A percentile compares a stretch with the other conserved stretches of the same genome.
phyloP scores from a whole-genome alignment of 2,797 vertebrate genomes.

The Hypotaenidia okinawae region DNA sequence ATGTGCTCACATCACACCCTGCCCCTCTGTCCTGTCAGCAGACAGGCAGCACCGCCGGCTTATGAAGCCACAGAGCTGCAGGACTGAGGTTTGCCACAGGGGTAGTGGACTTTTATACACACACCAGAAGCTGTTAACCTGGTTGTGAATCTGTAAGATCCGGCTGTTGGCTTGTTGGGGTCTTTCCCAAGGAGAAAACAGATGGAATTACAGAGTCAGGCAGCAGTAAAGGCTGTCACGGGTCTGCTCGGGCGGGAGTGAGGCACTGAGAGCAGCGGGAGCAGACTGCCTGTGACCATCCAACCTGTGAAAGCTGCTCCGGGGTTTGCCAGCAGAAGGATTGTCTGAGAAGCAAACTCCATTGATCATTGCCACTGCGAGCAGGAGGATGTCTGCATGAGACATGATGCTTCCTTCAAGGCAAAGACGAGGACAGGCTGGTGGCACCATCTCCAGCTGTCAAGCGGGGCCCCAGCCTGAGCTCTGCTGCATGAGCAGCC shows the following conservation, averaged over 20 bases:
- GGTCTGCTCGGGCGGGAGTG: not conserved
- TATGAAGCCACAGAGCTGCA: not conserved
- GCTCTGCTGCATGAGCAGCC: not conserved
- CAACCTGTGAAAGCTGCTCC: not conserved
- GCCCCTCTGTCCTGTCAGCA: not conserved
- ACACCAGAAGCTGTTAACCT: constrained; percentile 22
- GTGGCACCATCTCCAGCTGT: not conserved
- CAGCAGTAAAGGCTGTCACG: not conserved
- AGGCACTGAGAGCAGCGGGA: not conserved
- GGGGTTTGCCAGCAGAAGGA: rapidly evolving
- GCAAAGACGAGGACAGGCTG: rapidly evolving
- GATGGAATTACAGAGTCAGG: not conserved
- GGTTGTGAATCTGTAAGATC: constrained; percentile 36
- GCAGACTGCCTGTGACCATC: not conserved
- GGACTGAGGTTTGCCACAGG: not conserved
- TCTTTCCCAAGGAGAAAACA: constrained; percentile 2
- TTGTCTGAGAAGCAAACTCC: not conserved
- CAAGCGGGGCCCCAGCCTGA: not conserved
- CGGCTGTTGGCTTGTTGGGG: too few relatives aligned
- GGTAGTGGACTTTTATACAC: not conserved
- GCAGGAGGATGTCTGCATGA: not conserved
- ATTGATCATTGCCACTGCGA: not conserved
- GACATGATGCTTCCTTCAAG: not conserved
- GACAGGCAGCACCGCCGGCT: too few relatives aligned
- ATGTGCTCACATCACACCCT: not conserved